Base-by-base conservation (phyloP, 2,113 vertebrate species). In the Progne subis region DNA sequence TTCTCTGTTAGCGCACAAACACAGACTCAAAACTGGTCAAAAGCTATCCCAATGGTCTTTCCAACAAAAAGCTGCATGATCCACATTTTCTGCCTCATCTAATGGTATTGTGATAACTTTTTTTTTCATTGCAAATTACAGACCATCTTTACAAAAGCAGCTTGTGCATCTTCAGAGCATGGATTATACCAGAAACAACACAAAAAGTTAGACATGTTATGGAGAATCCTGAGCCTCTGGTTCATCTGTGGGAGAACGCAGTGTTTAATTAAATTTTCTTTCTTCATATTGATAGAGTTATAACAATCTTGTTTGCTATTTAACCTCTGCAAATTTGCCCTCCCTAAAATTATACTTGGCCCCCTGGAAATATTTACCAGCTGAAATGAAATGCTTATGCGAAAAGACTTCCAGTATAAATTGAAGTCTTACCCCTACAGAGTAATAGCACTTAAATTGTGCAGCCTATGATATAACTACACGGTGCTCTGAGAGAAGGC, bases 341-440 rank as follows among this genome's bases (percentile, higher is more conserved):
- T 97, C 96, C 82, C 93, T 96, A 98, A 97, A 98, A 96, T 97
- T 94, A 96, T 94, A 97, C 34, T 74, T 71, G 88, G 69, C 69
- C 86, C 96, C 88, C 80, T 97, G 95, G 95, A 97, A 97, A 97
- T 97, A 96, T 97, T 98, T 97, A 97, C 95, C 88, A 82, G 90
- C 57, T 39, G 32, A 94, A 96, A 69, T 96, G 65, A 95, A 96
- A 89, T 86, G 23, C 34, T 94, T 85, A 90, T 88, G 76, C 82
- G 90, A 90, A 94, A 63, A 53, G 29, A 39, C 41, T n/a, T 56
- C 68, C 94, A 91, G 70, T 50, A 76, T 91, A 63, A 88, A 78
- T 39, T 79, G 79, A 90, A 92, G 92, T 89, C 72, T 94, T 90
- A 82, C 29, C 41, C 57, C 70, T 49, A 14, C 11, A 52, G 67